phyloP scores from a whole-genome alignment of 1,140 invertebrate species.

The Leptonema lineaticorne region DNA sequence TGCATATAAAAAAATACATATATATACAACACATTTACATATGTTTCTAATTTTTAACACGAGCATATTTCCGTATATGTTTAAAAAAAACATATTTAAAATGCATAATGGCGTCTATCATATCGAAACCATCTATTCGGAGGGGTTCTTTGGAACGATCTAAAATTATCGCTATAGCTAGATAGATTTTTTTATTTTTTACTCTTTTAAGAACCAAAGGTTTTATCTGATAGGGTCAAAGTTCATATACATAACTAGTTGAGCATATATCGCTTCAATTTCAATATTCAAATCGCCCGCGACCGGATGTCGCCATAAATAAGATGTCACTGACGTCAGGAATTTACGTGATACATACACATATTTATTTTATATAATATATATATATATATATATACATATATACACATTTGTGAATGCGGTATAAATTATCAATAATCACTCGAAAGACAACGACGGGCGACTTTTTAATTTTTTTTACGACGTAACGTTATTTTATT shows the following conservation, averaged over 20 bases:
- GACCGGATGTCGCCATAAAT: conserved; percentile 35
- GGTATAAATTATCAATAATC: conserved; percentile 26
- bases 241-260: conserved; percentile 36
- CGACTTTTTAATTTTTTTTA: conserved; percentile 15
- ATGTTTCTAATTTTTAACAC: no score
- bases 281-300: conserved; percentile 31
- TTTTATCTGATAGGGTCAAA: conserved; percentile 35
- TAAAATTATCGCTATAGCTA: conserved; percentile 32
- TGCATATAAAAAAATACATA: no score
- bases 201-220: not conserved
- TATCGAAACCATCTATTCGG: no score
- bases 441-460: conserved; percentile 6
- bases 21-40: no score
- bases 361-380: no score
- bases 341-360: conserved; percentile 20
- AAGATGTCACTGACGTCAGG: conserved; percentile 39
- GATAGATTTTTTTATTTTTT: conserved; percentile 4
- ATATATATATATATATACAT: no score
- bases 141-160: not conserved
- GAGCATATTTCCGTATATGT: no score
- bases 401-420: no score
- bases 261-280: conserved; percentile 28
- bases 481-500: not conserved
- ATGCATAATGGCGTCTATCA: no score
- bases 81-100: no score